Base-by-base conservation (phyloP, 2,888 invertebrate genomes). In the Magallana nippona region DNA sequence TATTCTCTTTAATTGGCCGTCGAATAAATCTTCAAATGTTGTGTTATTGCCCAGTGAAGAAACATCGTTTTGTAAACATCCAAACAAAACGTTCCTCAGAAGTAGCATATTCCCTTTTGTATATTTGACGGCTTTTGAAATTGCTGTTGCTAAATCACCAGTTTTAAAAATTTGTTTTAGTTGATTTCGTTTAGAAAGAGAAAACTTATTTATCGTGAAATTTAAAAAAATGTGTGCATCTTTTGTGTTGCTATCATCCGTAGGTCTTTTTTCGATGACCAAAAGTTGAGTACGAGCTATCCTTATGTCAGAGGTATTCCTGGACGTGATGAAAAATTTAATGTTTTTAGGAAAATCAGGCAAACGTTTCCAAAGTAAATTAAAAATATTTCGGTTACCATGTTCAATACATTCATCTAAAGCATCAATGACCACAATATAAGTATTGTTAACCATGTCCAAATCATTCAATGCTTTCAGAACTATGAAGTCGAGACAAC, bases 381-480 rank as follows among this genome's bases (percentile, higher is more conserved):
- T 19, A 60, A 60, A 60, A 60, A 60, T 60, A 60, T 60, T 60
- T 8, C 60, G 60, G 19, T 60, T 60, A 19, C 60, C 60, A 60
- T 60, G 19, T n/a, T 60, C 60, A 19, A 60, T 2, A 19, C 60
- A 60, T 10, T 60, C 60, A 60, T 60, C 60, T 19, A 57, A 15
- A 11, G 57, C 80, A 32, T 80, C 80, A 27, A 80, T 58, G 11
- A 60, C 60, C 8, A 60, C 60, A 60, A 60, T 19, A 19, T 60
- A 60, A 17, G 1, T 15, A 1, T 8, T 60, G 15, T 60, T 19
- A 60, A 10, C n/a, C 19, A 19, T 60, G 10, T 60, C 60, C 19
- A 19, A 19, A 60, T 60, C 60, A 60, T 60, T 60, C 0, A 60
- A 11, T 19, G 60, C 11, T 11, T 60, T 60, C 19, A 60, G 19